phyloP scores from a whole-genome alignment of 2,888 invertebrate species.

The Camponotus fellah region DNA sequence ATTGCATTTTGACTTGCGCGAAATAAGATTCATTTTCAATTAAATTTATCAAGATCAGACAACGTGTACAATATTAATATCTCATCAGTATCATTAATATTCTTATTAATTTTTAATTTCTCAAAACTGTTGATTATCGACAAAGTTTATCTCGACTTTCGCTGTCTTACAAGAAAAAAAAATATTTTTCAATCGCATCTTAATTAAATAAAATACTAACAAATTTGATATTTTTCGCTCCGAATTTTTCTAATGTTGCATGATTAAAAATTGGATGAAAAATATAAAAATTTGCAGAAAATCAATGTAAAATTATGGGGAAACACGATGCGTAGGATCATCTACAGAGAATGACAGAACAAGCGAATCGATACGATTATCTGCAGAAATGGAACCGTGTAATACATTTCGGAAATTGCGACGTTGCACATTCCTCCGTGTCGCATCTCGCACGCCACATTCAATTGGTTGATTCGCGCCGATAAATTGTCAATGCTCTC shows the following conservation, averaged over 20 bases:
- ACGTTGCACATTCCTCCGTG: slow-evolving; percentile 56
- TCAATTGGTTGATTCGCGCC: slow-evolving; percentile 61
- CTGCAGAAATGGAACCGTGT: slow-evolving; percentile 72
- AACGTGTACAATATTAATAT: neutral
- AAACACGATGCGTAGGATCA: neutral
- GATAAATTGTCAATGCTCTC: slow-evolving; percentile 72
- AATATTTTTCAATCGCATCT: neutral
- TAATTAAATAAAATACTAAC: neutral
- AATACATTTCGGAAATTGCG: slow-evolving; percentile 77
- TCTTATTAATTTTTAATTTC: neutral
- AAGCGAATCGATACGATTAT: slow-evolving; percentile 73
- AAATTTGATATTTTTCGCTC: neutral
- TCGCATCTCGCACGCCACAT: slow-evolving; percentile 68
- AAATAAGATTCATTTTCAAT: neutral
- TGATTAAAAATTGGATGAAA: slow-evolving; percentile 5
- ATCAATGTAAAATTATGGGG: neutral
- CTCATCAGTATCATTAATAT: neutral
- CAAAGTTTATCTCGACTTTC: neutral
- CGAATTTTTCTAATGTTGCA: neutral
- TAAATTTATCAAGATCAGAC: neutral
- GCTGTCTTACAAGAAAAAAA: neutral
- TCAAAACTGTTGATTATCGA: neutral
- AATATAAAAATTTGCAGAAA: neutral
- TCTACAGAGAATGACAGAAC: slow-evolving; percentile 55
- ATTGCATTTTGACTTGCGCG: neutral